Evolutionary conservation across 2,888 invertebrate species (phyloP).

Genomic region (Zootermopsis nevadensis): DNA sequence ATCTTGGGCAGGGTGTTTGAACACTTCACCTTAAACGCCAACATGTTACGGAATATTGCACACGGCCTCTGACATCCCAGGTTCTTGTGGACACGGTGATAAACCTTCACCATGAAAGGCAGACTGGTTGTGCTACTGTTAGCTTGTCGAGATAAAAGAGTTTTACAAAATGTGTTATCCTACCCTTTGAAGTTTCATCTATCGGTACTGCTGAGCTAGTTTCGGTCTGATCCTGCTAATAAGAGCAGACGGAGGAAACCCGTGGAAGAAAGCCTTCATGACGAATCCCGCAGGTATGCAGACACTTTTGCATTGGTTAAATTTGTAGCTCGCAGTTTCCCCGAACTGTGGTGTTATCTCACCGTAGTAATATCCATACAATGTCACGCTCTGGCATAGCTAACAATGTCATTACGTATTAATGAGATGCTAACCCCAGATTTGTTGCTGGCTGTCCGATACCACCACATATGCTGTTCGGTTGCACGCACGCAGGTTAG

Average conservation of each 20-base stretch:
- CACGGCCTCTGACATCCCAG: too few relatives aligned
- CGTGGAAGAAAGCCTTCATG: neutral
- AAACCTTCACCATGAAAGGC: too few relatives aligned
- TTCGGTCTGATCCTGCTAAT: too few relatives aligned
- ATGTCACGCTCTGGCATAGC: slow-evolving; percentile 59
- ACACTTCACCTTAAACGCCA: too few relatives aligned
- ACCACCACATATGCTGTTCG: neutral
- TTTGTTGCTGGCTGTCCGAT: slow-evolving; percentile 39
- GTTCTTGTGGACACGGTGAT: too few relatives aligned
- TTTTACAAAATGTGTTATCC: too few relatives aligned
- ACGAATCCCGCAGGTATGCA: neutral
- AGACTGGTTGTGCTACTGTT: neutral
- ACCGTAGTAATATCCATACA: slow-evolving; percentile 61
- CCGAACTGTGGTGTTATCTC: slow-evolving; percentile 31
- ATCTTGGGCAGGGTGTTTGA: too few relatives aligned
- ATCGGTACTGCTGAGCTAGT: too few relatives aligned
- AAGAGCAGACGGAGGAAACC: neutral
- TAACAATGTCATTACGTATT: slow-evolving; percentile 63
- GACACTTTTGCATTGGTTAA: neutral
- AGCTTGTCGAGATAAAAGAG: too few relatives aligned
- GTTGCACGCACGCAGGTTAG: slow-evolving; percentile 32
- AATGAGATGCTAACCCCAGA: slow-evolving; percentile 58
- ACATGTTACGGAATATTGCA: too few relatives aligned
- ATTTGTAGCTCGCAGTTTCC: neutral
- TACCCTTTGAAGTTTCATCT: too few relatives aligned